Evolutionary conservation across 2,113 vertebrate genomes (phyloP).

Genomic region (Stigmatopora nigra): DNA sequence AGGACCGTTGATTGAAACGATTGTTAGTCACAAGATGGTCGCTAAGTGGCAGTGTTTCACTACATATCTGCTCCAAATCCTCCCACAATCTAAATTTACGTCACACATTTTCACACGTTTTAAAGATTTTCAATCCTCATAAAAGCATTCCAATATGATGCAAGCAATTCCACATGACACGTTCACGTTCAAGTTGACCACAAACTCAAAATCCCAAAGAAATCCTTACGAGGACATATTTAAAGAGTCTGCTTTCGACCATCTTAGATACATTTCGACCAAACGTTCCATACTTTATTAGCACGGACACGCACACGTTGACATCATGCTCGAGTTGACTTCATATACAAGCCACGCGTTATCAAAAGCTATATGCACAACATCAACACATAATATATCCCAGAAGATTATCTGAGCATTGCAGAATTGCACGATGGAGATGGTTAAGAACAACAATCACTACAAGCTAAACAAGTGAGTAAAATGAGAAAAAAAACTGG

Average conservation of each 20-base stretch:
- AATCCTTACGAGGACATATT: not conserved
- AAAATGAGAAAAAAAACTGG: conserved; percentile 27
- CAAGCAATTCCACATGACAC: not conserved
- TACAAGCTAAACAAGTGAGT: conserved; percentile 50
- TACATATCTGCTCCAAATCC: conserved; percentile 19
- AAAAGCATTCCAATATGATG: conserved; percentile 3
- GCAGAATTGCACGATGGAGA: conserved; percentile 53
- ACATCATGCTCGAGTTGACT: conserved; percentile 56
- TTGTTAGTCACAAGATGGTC: conserved; percentile 17
- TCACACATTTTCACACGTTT: not conserved
- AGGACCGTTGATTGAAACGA: not conserved
- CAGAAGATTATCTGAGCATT: conserved; percentile 60
- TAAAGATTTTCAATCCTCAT: not conserved
- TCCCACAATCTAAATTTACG: not conserved
- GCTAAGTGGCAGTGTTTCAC: conserved; percentile 55
- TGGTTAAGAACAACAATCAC: conserved; percentile 45
- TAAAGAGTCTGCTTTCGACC: conserved; percentile 8
- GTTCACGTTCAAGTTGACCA: not conserved
- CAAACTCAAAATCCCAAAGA: not conserved
- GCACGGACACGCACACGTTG: conserved; percentile 49
- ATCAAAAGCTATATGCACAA: conserved; percentile 54
- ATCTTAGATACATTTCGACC: conserved; percentile 35
- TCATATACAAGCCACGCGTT: conserved; percentile 65
- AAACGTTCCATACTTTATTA: conserved; percentile 59
- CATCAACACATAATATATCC: conserved; percentile 46